Evolutionary conservation across 1,140 invertebrate genomes (phyloP).

Genomic region (Paracyclopina nana): DNA sequence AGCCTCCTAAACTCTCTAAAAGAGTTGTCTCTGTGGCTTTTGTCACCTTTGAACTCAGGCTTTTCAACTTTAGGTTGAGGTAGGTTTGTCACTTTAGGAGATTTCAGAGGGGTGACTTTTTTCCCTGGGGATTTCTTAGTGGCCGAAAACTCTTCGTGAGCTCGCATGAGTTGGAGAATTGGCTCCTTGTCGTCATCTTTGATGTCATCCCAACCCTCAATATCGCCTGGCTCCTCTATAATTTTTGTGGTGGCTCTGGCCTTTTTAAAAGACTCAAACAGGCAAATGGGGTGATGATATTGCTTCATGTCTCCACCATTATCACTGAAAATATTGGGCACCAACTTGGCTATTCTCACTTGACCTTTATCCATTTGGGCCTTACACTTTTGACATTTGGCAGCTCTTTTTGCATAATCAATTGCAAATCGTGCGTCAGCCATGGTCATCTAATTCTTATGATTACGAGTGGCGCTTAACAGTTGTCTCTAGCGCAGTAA

Average conservation of each 20-base stretch:
- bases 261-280: slow-evolving; percentile 54
- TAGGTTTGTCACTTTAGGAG: background rate
- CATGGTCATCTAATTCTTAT: too few relatives aligned
- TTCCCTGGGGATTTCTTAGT: background rate
- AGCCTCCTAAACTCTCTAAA: slow-evolving; percentile 56
- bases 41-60: slow-evolving; percentile 3
- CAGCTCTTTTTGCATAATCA: slow-evolving; percentile 22
- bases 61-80: background rate
- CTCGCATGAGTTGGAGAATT: background rate
- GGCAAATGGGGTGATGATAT: slow-evolving; percentile 57
- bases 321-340: slow-evolving; percentile 49
- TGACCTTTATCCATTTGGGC: slow-evolving; percentile 45
- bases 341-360: slow-evolving; percentile 37
- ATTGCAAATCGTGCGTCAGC: background rate
- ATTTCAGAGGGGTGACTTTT: background rate
- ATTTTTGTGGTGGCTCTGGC: slow-evolving; percentile 57
- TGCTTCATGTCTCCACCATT: slow-evolving; percentile 62
- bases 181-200: slow-evolving; percentile 40
- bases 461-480: too few relatives aligned
- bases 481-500: too few relatives aligned
- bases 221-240: slow-evolving; percentile 47
- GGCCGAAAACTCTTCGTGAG: background rate
- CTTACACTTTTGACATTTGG: slow-evolving; percentile 73
- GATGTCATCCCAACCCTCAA: slow-evolving; percentile 50
- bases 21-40: slow-evolving; percentile 37